phyloP scores from a whole-genome alignment of 2,888 invertebrate genomes.

The Acleris sparsana region DNA sequence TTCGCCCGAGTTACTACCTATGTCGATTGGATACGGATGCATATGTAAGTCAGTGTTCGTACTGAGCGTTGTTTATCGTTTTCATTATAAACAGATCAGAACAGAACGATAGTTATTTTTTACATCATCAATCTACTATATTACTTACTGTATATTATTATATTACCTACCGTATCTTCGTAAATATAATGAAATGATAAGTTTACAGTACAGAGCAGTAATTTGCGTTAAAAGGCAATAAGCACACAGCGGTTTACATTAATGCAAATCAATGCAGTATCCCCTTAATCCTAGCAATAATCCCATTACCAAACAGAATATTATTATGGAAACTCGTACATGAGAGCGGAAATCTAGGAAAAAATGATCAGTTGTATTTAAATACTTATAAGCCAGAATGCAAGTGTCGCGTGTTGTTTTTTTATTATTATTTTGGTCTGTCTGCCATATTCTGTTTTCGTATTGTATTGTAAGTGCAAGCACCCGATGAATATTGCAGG shows the following conservation, averaged over 20 bases:
- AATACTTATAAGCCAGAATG: not conserved
- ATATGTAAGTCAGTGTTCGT: conserved; percentile 42
- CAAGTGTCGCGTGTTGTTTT: too few species aligned
- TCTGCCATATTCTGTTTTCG: too few species aligned
- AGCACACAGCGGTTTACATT: not conserved
- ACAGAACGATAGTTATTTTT: too few species aligned
- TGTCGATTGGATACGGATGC: conserved; percentile 58
- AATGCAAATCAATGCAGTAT: not conserved
- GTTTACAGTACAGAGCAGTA: not conserved
- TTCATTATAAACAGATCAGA: not conserved
- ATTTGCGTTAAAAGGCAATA: not conserved
- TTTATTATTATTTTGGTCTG: too few species aligned
- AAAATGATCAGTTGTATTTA: conserved; percentile 21
- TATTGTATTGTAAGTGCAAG: too few species aligned
- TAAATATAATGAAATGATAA: too few species aligned
- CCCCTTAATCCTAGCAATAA: conserved; percentile 28
- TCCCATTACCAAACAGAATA: conserved; percentile 21
- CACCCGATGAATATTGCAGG: too few species aligned
- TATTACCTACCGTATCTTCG: too few species aligned
- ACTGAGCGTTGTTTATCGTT: not conserved
- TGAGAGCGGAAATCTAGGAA: conserved; percentile 35
- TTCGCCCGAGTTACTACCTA: conserved; percentile 62
- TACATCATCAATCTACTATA: too few species aligned
- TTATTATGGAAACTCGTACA: not conserved
- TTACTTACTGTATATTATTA: too few species aligned